phyloP scores from a whole-genome alignment of 2,113 vertebrate genomes.

The Calyptomena viridis region DNA sequence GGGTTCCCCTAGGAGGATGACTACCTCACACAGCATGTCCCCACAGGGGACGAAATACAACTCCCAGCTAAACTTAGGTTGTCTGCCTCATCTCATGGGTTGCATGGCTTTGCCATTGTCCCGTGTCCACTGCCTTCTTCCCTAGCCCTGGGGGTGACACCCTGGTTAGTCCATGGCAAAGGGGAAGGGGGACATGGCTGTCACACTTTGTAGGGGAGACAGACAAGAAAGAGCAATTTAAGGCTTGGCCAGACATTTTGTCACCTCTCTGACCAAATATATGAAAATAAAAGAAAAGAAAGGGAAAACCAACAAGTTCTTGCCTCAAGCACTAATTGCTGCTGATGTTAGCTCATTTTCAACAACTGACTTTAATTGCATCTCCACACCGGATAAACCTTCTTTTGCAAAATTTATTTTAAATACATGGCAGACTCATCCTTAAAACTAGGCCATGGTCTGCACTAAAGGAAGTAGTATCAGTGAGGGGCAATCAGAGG shows the following conservation, averaged over 20 bases:
- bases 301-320: not conserved
- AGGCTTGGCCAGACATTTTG: not conserved
- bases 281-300: not conserved
- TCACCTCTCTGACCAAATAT: not conserved
- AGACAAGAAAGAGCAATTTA: not conserved
- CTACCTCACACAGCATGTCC: fast-evolving
- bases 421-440: not conserved
- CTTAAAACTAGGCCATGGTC: not conserved
- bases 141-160: fast-evolving
- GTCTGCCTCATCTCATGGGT: fast-evolving
- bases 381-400: not conserved
- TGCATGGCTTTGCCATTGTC: not conserved
- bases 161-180: not conserved
- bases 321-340: not conserved
- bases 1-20: not conserved
- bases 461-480: not conserved
- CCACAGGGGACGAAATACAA: not conserved
- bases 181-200: not conserved
- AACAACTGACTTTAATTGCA: not conserved
- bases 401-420: not conserved
- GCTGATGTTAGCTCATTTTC: not conserved
- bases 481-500: not conserved
- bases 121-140: fast-evolving
- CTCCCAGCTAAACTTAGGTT: not conserved
- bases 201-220: not conserved